phyloP scores from a whole-genome alignment of 2,888 invertebrate species.

The Caenorhabditis imperialis region DNA sequence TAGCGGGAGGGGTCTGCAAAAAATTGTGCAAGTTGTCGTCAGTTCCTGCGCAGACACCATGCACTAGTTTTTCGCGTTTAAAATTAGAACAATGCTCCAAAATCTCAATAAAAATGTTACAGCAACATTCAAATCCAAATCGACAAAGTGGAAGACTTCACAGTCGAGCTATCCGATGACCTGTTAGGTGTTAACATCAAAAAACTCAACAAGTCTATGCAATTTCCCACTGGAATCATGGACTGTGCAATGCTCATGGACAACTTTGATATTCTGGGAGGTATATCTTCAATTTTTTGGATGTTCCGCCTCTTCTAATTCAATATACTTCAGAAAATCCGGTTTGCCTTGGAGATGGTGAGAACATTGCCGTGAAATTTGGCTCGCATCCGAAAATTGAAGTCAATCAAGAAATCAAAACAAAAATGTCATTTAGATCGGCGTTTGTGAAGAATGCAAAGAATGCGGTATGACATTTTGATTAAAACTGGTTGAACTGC shows the following conservation, averaged over 20 bases:
- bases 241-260: constrained; percentile 35
- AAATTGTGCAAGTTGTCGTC: neutral
- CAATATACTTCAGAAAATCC: constrained; percentile 28
- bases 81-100: too few relatives aligned
- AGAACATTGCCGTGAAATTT: constrained; percentile 48
- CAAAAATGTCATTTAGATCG: constrained; percentile 17
- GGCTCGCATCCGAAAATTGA: constrained; percentile 39
- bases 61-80: too few relatives aligned
- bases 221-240: constrained; percentile 54
- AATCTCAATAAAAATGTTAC: too few relatives aligned
- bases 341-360: constrained; percentile 54
- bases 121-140: constrained; percentile 26
- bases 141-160: constrained; percentile 31
- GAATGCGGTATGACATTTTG: constrained; percentile 23
- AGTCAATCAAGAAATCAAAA: constrained; percentile 36
- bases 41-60: too few relatives aligned
- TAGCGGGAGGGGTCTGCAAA: neutral
- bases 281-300: neutral
- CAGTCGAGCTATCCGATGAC: constrained; percentile 36
- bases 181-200: constrained; percentile 46
- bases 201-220: constrained; percentile 24
- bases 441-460: constrained; percentile 37
- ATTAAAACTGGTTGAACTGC: too few relatives aligned
- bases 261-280: constrained; percentile 35
- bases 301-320: neutral